phyloP scores from a whole-genome alignment of 1,140 invertebrate genomes.

The Hypsibius dujardini region DNA sequence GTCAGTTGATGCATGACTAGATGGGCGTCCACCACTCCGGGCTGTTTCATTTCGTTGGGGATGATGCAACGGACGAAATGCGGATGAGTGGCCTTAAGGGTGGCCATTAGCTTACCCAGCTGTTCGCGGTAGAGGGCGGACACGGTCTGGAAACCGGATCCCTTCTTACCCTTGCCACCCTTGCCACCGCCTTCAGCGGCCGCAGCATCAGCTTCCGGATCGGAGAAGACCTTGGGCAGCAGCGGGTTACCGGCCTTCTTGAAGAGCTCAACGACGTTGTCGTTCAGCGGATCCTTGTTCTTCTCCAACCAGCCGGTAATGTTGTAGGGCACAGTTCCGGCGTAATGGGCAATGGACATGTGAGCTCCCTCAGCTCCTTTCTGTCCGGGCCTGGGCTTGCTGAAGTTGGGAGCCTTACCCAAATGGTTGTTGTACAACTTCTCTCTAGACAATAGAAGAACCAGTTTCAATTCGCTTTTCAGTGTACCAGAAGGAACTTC shows the following conservation, averaged over 20 bases:
- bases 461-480: no score
- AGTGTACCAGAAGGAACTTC: no score
- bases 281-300: slow-evolving; percentile 99
- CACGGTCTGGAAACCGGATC: slow-evolving; percentile 87
- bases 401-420: slow-evolving; percentile 20
- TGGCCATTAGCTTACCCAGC: slow-evolving; percentile 38
- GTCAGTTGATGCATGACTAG: slow-evolving; percentile 99
- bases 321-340: slow-evolving; percentile 31
- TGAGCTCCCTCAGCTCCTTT: slow-evolving; percentile 81
- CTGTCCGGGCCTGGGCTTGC: slow-evolving; percentile 32
- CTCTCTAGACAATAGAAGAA: no score
- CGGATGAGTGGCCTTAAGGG: slow-evolving; percentile 41
- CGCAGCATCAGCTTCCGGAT: slow-evolving; percentile 54
- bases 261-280: slow-evolving; percentile 90
- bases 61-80: slow-evolving; percentile 51
- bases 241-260: slow-evolving; percentile 78
- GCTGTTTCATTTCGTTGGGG: slow-evolving; percentile 45
- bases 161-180: slow-evolving; percentile 65
- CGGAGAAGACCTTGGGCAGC: slow-evolving; percentile 72
- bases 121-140: slow-evolving; percentile 59
- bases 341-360: slow-evolving; percentile 33
- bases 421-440: slow-evolving; percentile 25
- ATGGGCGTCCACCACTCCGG: slow-evolving; percentile 79
- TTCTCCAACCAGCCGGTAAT: slow-evolving; percentile 49
- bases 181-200: slow-evolving; percentile 38